A percentile compares a stretch with the other conserved stretches of the same genome.
phyloP scores from a whole-genome alignment of 1,140 invertebrate species.

The Listronotus oregonensis region DNA sequence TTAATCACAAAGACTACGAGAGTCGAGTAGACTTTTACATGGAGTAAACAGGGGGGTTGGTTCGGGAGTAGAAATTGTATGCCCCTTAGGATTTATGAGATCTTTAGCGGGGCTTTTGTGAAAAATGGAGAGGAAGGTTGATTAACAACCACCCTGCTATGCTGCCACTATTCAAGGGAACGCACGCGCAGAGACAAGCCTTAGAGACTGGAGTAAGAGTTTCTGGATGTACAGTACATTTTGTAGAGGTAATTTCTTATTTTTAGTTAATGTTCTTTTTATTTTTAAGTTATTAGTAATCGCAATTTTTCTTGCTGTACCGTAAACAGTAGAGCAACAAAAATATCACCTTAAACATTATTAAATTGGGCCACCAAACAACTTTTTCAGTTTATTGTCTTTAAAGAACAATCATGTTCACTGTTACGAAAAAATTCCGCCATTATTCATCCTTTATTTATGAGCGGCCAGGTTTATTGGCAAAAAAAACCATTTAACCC shows the following conservation, averaged over 20 bases:
- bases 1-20: constrained; percentile 76
- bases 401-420: too few relatives aligned
- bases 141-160: constrained; percentile 93
- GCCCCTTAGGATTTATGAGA: constrained; percentile 97
- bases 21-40: constrained; percentile 81
- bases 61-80: constrained; percentile 82
- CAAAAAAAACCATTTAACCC: too few relatives aligned
- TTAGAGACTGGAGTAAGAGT: constrained; percentile 82
- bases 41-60: constrained; percentile 66
- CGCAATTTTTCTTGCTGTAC: too few relatives aligned
- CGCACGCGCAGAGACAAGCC: constrained; percentile 78
- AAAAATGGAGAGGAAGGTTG: constrained; percentile 79
- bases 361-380: too few relatives aligned
- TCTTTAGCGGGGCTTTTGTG: constrained; percentile 81
- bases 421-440: too few relatives aligned
- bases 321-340: too few relatives aligned
- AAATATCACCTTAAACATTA: too few relatives aligned
- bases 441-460: too few relatives aligned
- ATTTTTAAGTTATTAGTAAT: too few relatives aligned
- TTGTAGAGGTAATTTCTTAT: constrained; percentile 76
- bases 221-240: constrained; percentile 94
- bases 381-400: too few relatives aligned
- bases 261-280: too few relatives aligned
- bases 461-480: too few relatives aligned
- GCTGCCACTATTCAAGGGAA: constrained; percentile 89